phyloP scores from a whole-genome alignment of 2,113 vertebrate species.

The Litocranius walleri region DNA sequence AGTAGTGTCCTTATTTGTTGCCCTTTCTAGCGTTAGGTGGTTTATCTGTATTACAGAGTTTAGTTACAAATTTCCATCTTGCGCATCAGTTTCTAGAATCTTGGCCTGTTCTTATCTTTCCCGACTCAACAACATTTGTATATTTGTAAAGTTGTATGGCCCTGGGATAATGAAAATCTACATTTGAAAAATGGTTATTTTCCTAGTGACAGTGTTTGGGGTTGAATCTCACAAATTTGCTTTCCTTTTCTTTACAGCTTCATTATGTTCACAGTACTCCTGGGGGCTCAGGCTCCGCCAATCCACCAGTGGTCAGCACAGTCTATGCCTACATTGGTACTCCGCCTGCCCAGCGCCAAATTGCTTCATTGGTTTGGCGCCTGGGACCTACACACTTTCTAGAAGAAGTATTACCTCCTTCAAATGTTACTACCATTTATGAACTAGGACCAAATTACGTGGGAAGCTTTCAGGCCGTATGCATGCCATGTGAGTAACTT shows the following conservation, averaged over 20 bases:
- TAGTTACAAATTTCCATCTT: neutral
- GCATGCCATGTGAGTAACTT: conserved; percentile 90
- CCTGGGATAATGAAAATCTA: neutral
- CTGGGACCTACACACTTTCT: conserved; percentile 95
- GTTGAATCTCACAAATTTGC: rapidly evolving
- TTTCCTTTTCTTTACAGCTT: conserved; percentile 80
- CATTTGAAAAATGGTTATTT: neutral
- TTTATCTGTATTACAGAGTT: neutral
- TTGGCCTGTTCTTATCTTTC: neutral
- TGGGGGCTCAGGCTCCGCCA: conserved; percentile 92
- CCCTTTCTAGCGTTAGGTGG: neutral
- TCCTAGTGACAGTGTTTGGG: neutral
- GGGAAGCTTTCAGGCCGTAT: conserved; percentile 96
- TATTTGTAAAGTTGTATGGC: neutral
- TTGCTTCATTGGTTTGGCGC: conserved; percentile 93
- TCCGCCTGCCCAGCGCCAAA: conserved; percentile 93
- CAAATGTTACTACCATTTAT: conserved; percentile 89
- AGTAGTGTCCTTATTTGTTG: neutral
- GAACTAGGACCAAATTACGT: conserved; percentile 95
- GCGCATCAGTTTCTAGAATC: neutral
- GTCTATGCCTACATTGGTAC: conserved; percentile 95
- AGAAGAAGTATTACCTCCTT: conserved; percentile 93
- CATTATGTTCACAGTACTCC: conserved; percentile 96
- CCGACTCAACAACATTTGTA: neutral
- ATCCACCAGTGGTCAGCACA: conserved; percentile 94